phyloP scores from a whole-genome alignment of 2,797 vertebrate species.

The Hydrophis major region DNA sequence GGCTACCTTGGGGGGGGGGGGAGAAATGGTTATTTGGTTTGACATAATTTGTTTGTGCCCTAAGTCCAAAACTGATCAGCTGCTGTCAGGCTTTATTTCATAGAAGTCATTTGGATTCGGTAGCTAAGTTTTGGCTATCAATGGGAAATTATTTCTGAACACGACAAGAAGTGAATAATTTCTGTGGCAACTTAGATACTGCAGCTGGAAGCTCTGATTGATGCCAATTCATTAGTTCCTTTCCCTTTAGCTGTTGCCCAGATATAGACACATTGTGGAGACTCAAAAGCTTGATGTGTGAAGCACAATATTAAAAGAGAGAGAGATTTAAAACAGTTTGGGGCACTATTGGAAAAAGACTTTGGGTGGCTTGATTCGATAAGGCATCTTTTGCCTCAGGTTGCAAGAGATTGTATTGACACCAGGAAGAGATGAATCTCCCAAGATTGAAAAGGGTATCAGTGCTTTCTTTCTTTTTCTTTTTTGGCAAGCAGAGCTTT shows the following conservation, averaged over 20 bases:
- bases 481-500: neutral
- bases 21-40: neutral
- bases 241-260: conserved; percentile 14
- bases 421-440: neutral
- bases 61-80: conserved; percentile 53
- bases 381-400: neutral
- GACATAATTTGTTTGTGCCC: neutral
- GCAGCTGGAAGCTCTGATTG: neutral
- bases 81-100: conserved; percentile 32
- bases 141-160: conserved; percentile 28
- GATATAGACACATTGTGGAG: neutral
- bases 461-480: neutral
- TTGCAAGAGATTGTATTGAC: neutral
- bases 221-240: conserved; percentile 7
- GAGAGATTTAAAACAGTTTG: neutral
- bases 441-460: neutral
- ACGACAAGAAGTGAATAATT: conserved; percentile 15
- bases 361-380: neutral
- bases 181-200: neutral
- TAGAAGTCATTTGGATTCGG: conserved; percentile 26
- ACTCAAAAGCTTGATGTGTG: neutral
- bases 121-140: conserved; percentile 10
- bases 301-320: neutral
- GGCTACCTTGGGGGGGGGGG: neutral
- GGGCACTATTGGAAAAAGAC: neutral